Percentiles rank a stretch among this genome's conserved stretches.
phyloP scores from a whole-genome alignment of 2,888 invertebrate species.

The Empis livida region DNA sequence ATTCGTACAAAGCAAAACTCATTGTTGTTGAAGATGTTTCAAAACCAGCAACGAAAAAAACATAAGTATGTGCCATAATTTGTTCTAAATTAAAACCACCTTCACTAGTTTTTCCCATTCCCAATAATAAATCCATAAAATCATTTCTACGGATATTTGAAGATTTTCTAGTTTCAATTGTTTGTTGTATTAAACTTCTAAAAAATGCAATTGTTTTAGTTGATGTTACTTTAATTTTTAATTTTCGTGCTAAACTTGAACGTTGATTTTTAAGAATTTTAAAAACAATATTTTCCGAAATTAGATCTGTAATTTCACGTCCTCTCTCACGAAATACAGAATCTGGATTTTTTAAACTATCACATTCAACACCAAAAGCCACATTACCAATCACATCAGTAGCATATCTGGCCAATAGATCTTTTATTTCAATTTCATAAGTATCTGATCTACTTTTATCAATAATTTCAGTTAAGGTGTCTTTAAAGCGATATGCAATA shows the following conservation, averaged over 20 bases:
- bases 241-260: neutral
- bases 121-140: conserved; percentile 6
- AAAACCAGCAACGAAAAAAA: conserved; percentile 40
- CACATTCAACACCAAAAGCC: conserved; percentile 36
- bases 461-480: conserved; percentile 13
- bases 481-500: conserved; percentile 21
- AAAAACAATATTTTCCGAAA: too few species aligned
- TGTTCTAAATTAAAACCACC: conserved; percentile 19
- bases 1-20: conserved; percentile 36
- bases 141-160: conserved; percentile 10
- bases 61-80: conserved; percentile 29
- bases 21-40: conserved; percentile 50
- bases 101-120: conserved; percentile 16
- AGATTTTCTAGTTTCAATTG: conserved; percentile 9
- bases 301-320: too few species aligned
- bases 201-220: conserved; percentile 1
- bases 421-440: conserved; percentile 25
- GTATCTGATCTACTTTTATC: neutral
- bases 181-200: neutral
- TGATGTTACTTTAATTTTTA: conserved; percentile 5
- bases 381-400: conserved; percentile 38
- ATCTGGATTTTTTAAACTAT: neutral
- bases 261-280: neutral
- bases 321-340: neutral
- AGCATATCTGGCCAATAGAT: conserved; percentile 31